Evolutionary conservation across 2,888 invertebrate genomes (phyloP).

Genomic region (Clanis bilineata): DNA sequence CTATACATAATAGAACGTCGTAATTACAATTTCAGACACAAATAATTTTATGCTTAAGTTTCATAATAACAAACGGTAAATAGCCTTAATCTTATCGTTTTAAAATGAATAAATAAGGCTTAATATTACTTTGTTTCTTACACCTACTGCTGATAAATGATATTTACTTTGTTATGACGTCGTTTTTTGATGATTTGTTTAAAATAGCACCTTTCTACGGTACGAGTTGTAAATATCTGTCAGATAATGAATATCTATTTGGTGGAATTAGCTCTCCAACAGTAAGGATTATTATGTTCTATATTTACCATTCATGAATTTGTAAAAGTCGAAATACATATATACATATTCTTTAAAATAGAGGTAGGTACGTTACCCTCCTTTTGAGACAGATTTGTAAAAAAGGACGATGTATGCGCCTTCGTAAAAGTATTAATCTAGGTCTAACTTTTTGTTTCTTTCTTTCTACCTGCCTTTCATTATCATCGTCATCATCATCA

Average conservation of each 20-base stretch:
- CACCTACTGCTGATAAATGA: constrained; percentile 8
- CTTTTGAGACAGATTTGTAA: no score
- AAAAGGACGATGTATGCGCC: no score
- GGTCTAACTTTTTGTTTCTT: no score
- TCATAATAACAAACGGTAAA: constrained; percentile 19
- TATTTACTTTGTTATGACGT: constrained; percentile 13
- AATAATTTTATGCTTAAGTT: constrained; percentile 15
- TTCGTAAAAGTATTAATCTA: no score
- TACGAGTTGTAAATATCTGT: neutral
- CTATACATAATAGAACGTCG: neutral
- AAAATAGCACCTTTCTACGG: constrained; percentile 3
- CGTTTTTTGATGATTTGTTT: constrained; percentile 14
- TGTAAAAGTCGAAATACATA: no score
- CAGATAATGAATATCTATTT: neutral
- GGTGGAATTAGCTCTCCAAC: neutral
- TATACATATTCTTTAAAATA: no score
- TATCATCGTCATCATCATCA: no score
- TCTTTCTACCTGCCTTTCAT: no score
- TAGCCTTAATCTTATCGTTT: constrained; percentile 24
- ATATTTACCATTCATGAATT: no score
- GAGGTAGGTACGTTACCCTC: no score
- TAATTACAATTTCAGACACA: constrained; percentile 7
- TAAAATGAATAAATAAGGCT: constrained; percentile 23
- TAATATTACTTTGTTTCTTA: constrained; percentile 7
- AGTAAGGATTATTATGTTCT: no score